Conservation (phyloP, 1,140 invertebrate species). For the Drosophila willistoni region DNA sequence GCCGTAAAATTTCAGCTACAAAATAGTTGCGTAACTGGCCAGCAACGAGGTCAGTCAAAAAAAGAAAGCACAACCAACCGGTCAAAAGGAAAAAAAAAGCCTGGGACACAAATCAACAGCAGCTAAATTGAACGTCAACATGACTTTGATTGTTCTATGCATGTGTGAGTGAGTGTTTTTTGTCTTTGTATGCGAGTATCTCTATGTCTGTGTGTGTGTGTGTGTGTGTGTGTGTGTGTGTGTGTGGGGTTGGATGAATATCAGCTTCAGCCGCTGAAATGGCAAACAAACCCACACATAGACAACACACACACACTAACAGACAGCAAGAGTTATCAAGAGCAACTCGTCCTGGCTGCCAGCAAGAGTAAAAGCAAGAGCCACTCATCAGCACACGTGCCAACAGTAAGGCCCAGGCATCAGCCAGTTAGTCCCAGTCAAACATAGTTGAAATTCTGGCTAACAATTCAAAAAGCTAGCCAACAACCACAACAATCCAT, state of each 20-base stretch:
- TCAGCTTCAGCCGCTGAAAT: slow-evolving; percentile 42
- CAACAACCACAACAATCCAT: slow-evolving; percentile 39
- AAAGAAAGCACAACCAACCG: slow-evolving; percentile 3
- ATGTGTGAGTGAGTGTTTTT: slow-evolving; percentile 26
- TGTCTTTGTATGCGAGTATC: background rate
- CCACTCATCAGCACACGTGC: slow-evolving; percentile 50
- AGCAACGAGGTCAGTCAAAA: slow-evolving; percentile 45
- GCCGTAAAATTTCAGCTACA: slow-evolving; percentile 30
- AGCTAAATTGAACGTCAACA: slow-evolving; percentile 76
- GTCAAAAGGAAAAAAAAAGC: slow-evolving; percentile 31
- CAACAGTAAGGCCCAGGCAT: slow-evolving; percentile 28
- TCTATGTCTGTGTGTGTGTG: slow-evolving; percentile 32
- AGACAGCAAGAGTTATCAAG: slow-evolving; percentile 29
- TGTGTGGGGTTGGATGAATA: slow-evolving; percentile 35
- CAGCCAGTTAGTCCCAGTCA: slow-evolving; percentile 39
- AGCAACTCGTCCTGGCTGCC: slow-evolving; percentile 1
- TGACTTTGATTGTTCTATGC: slow-evolving; percentile 68
- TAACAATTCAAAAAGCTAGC: slow-evolving; percentile 45
- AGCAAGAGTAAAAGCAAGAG: slow-evolving; percentile 21
- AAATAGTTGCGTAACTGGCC: slow-evolving; percentile 67
- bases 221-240: slow-evolving; percentile 33
- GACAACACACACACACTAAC: background rate
- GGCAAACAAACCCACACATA: slow-evolving; percentile 37
- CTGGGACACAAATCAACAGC: slow-evolving; percentile 74
- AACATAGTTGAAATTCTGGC: slow-evolving; percentile 57